Evolutionary conservation across 2,797 vertebrate species (phyloP).

Genomic region (Coilia nasus): DNA sequence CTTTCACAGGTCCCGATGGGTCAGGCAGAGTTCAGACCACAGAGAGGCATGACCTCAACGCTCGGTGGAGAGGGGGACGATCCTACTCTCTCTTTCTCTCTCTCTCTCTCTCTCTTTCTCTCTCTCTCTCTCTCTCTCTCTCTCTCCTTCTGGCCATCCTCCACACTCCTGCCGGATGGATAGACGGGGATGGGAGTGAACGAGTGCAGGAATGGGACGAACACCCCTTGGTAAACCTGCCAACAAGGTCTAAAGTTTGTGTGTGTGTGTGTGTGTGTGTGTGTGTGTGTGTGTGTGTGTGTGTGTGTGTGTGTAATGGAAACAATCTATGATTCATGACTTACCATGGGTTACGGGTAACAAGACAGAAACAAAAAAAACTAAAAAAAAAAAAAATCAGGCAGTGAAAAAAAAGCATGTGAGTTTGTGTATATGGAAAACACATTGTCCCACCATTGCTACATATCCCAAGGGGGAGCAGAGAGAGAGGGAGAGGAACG

Average conservation of each 20-base stretch:
- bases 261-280: neutral
- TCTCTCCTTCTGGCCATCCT: neutral
- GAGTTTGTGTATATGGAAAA: neutral
- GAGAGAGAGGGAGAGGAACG: neutral
- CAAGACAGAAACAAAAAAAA: neutral
- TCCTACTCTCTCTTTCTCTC: too few species aligned
- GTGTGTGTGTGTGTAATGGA: neutral
- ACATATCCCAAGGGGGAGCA: neutral
- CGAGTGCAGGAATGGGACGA: neutral
- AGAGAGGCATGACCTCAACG: constrained; percentile 57
- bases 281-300: neutral
- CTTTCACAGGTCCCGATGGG: constrained; percentile 68
- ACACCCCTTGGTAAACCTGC: neutral
- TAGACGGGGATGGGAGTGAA: constrained; percentile 32
- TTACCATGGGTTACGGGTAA: neutral
- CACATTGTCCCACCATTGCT: neutral
- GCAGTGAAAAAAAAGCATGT: neutral
- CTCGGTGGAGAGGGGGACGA: neutral
- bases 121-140: too few species aligned
- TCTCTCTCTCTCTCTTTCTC: too few species aligned
- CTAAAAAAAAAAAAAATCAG: neutral
- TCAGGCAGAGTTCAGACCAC: constrained; percentile 71
- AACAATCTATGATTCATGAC: neutral
- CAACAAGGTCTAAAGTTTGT: neutral
- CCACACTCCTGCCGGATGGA: neutral